Evolutionary conservation across 2,797 vertebrate species (phyloP), one percentile per base, ranked within the genome.

Genomic region (Cyclopterus lumpus): DNA sequence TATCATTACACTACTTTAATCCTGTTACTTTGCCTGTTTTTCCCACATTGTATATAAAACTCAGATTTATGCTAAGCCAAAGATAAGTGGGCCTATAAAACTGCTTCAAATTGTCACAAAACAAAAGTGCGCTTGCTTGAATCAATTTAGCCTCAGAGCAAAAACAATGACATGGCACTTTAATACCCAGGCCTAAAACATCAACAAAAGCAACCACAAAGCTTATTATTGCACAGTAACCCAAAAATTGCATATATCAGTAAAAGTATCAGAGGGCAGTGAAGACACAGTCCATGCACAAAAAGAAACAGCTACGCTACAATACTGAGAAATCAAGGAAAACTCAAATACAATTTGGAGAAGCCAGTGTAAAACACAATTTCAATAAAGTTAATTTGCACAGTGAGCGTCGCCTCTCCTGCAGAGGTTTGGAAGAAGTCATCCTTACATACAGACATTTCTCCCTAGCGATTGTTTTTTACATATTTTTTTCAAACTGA

Each of bases 221-320:
- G 63, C 68, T 67, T 48, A 11, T 38, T 89, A 89, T 88, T 89
- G 87, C 85, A 92, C 83, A 68, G 75, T 58, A 80, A 80, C 82
- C 78, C 77, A 75, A 80, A 80, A 63, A 60, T 84, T 89, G 85
- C 87, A 92, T 86, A 89, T 90, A 81, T 89, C 69, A 77, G 65
- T 75, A 44, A 77, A 85, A 77, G 73, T 75, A 63, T 58, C 57
- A 20, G 62, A 64, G 68, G 73, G 38, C 78, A 54, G 61, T 66
- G 26, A 68, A 70, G 61, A 67, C 64, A 79, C 60, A 87, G 48
- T 80, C 80, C 83, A 91, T 87, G 83, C 80, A 90, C 67, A 51
- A 71, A 79, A 73, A 40, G 8, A 75, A 83, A 73, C 22, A 66
- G n/a, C 40, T 69, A 51, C 70, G 14, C 16, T 28, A 75, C 71